phyloP scores from a whole-genome alignment of 2,113 vertebrate species.

The Rhabdornis inornatus region DNA sequence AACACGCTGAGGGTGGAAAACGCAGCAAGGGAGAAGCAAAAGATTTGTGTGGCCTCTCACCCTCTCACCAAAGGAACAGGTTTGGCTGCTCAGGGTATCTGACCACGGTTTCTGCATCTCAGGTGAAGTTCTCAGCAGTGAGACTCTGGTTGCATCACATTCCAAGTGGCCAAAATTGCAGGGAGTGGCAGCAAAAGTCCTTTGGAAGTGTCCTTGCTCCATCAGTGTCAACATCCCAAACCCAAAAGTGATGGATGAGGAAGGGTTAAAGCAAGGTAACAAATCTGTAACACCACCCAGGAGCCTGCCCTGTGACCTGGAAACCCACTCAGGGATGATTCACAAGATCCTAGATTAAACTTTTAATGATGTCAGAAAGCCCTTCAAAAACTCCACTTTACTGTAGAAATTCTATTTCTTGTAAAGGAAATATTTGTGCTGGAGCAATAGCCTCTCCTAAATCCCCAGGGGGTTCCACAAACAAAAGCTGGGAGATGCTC shows the following conservation, averaged over 20 bases:
- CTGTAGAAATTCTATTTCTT: too few relatives aligned
- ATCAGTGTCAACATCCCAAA: not conserved
- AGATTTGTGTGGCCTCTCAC: rapidly evolving
- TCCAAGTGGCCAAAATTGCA: not conserved
- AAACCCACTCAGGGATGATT: rapidly evolving
- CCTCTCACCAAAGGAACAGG: not conserved
- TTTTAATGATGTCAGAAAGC: not conserved
- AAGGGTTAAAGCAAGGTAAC: not conserved
- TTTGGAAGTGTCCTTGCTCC: not conserved
- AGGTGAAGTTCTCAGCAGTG: not conserved
- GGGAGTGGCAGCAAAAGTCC: rapidly evolving
- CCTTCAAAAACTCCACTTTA: not conserved
- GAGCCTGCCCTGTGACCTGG: not conserved
- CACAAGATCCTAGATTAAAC: not conserved
- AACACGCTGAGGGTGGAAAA: not conserved
- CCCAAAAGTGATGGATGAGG: not conserved
- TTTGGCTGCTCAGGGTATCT: not conserved
- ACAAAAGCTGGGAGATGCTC: not conserved
- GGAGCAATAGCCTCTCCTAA: rapidly evolving
- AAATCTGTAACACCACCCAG: not conserved
- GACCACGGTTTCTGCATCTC: not conserved
- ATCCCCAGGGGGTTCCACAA: not conserved
- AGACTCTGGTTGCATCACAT: rapidly evolving
- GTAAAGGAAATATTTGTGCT: rapidly evolving
- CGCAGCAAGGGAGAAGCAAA: not conserved